Percentiles rank a stretch among this genome's conserved stretches.
Evolutionary conservation across 2,888 invertebrate species (phyloP).

Genomic region (Norana najaformis): DNA sequence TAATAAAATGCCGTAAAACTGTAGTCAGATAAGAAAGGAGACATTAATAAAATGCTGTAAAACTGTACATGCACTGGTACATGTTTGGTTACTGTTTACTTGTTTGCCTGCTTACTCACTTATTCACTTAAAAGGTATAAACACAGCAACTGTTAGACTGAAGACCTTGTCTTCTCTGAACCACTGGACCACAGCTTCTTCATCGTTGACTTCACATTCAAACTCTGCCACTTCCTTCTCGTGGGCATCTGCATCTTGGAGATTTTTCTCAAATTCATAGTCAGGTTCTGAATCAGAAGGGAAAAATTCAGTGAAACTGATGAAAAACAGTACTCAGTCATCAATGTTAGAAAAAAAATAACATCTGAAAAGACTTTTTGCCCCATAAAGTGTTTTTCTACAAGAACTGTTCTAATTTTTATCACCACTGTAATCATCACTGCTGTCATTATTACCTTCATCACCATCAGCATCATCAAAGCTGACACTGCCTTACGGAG

Average conservation of each 20-base stretch:
- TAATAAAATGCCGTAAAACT: not conserved
- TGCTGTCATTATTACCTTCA: not conserved
- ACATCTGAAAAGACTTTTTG: not conserved
- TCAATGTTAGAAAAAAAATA: not conserved
- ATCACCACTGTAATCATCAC: not conserved
- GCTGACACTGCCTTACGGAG: not conserved
- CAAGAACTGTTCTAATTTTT: not conserved
- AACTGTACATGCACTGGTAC: not conserved
- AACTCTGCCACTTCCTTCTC: constrained; percentile 89
- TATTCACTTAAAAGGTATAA: not conserved
- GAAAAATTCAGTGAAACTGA: not conserved
- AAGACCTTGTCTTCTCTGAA: constrained; percentile 66
- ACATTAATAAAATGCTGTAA: not conserved
- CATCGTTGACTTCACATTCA: constrained; percentile 94
- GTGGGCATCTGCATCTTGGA: constrained; percentile 88
- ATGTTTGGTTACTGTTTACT: not conserved
- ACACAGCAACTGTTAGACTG: not conserved
- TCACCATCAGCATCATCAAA: not conserved
- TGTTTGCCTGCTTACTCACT: not conserved
- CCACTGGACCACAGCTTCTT: constrained; percentile 92
- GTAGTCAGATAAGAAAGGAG: too few species aligned
- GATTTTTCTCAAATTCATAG: constrained; percentile 74
- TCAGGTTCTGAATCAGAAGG: constrained; percentile 72
- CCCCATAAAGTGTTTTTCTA: not conserved
- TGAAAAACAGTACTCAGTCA: not conserved